Conservation (phyloP, 2,113 vertebrate species). For the Plecotus auritus region DNA sequence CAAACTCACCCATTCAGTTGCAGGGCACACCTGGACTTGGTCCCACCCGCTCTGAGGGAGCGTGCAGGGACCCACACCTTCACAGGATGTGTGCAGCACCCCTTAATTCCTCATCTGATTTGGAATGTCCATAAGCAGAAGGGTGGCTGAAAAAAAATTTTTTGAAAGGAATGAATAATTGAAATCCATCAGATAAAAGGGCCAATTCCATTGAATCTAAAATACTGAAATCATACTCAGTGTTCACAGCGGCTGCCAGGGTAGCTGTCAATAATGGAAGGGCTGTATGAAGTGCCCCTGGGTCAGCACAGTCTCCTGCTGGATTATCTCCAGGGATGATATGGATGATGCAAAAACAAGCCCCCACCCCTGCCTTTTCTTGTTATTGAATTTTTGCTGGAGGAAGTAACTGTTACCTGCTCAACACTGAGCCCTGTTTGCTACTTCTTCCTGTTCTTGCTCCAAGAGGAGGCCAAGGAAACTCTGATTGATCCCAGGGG, state of each 20-base stretch:
- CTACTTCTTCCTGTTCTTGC: neutral
- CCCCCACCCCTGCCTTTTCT: neutral
- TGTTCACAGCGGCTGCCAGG: neutral
- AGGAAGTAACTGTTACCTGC: neutral
- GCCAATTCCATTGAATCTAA: neutral
- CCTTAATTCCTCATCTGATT: neutral
- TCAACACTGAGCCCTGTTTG: neutral
- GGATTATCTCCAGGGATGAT: neutral
- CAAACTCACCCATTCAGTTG: neutral
- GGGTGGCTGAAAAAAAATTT: neutral
- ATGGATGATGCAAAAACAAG: neutral
- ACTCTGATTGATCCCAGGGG: neutral
- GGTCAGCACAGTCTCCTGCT: neutral
- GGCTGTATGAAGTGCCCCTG: neutral
- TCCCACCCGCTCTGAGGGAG: neutral
- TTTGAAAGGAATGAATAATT: constrained; percentile 3
- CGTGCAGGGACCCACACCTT: neutral
- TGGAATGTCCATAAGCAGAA: neutral
- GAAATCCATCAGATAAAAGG: neutral
- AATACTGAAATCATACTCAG: neutral
- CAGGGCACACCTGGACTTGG: neutral
- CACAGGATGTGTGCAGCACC: too few relatives aligned
- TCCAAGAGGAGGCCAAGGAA: neutral
- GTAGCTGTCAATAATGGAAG: neutral
- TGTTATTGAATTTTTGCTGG: neutral